These are phyloP conservation scores for Catostomus latipinnis DNA, from an alignment of 2,797 vertebrate species.

Conservation along the genomic window DNA sequence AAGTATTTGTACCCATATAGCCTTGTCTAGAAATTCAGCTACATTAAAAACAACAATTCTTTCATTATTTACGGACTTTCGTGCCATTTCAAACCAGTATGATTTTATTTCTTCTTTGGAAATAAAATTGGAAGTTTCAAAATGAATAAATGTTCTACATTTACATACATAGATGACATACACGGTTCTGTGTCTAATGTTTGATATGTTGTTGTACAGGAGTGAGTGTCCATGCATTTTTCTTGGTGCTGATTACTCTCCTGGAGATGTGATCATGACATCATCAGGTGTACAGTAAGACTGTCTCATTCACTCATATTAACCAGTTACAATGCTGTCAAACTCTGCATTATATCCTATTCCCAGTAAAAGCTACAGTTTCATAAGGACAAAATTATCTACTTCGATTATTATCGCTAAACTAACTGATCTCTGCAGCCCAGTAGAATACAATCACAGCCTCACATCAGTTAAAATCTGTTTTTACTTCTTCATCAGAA, in stretches of 20 bases:
- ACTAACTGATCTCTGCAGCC: not conserved
- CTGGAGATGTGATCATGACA: constrained; percentile 89
- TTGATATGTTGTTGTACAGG: constrained; percentile 68
- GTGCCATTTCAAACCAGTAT: too few relatives aligned
- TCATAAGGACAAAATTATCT: not conserved
- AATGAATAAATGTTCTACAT: too few relatives aligned
- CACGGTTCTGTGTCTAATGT: not conserved
- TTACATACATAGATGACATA: not conserved
- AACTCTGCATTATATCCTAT: not conserved
- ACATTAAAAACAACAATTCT: too few relatives aligned
- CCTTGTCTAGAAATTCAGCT: not conserved
- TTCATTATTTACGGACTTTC: too few relatives aligned
- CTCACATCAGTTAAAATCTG: constrained; percentile 17
- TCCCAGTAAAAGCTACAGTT: not conserved
- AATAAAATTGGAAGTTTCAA: too few relatives aligned
- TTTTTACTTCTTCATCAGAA: constrained; percentile 73
- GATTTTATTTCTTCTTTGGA: too few relatives aligned
- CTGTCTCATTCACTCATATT: constrained; percentile 18
- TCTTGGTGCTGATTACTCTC: constrained; percentile 87
- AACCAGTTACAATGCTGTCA: not conserved
- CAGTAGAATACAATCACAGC: not conserved
- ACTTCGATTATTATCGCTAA: too few relatives aligned
- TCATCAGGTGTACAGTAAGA: constrained; percentile 95
- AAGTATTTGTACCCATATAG: not conserved
- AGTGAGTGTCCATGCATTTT: constrained; percentile 91